Conservation (phyloP, 92 coral and sea anemone species). For the Heteractis magnifica region DNA sequence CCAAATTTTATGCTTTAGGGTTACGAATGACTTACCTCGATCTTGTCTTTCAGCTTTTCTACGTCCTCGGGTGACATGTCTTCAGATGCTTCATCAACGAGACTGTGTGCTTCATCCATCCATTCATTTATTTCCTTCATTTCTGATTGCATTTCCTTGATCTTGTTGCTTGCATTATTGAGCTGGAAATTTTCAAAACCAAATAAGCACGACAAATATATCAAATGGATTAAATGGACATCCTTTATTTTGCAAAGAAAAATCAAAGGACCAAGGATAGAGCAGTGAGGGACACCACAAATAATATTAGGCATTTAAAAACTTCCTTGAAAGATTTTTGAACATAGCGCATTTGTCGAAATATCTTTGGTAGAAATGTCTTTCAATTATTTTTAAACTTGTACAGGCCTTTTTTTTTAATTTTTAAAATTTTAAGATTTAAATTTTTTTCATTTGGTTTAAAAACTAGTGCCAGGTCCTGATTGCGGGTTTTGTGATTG, state of each 20-base stretch:
- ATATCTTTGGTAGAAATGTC: too few species aligned
- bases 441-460: too few species aligned
- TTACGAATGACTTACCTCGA: constrained; percentile 36
- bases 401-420: too few species aligned
- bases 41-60: constrained; percentile 56
- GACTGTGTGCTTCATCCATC: constrained; percentile 54
- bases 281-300: neutral
- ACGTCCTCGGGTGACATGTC: constrained; percentile 61
- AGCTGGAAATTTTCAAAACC: constrained; percentile 7
- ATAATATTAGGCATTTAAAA: neutral
- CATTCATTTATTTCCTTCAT: constrained; percentile 67
- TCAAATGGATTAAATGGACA: too few species aligned
- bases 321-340: too few species aligned
- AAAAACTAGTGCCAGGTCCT: too few species aligned
- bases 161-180: constrained; percentile 46
- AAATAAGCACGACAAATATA: too few species aligned
- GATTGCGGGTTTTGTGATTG: too few species aligned
- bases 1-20: too few species aligned
- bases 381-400: too few species aligned
- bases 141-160: constrained; percentile 60
- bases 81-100: constrained; percentile 49
- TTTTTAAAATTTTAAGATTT: too few species aligned
- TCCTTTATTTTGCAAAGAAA: neutral
- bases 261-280: neutral
- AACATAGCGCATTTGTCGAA: too few species aligned